Evolutionary conservation across 2,797 vertebrate genomes (phyloP).

Genomic region (Antrozous pallidus): DNA sequence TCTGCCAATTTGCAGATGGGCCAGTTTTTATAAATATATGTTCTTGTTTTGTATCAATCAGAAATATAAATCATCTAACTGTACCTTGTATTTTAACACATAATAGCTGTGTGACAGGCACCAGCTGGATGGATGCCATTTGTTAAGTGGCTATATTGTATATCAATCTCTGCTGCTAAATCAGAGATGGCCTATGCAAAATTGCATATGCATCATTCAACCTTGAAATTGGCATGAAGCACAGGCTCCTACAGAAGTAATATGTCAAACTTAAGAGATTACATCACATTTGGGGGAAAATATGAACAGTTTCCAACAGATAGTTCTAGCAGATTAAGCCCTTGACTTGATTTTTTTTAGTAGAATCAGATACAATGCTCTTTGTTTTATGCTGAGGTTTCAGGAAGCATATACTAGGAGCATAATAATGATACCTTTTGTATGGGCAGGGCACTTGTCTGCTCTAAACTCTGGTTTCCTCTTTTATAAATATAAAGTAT

Average conservation of each 20-base stretch:
- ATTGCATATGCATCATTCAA: constrained; percentile 36
- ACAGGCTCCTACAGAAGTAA: not conserved
- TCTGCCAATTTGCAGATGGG: not conserved
- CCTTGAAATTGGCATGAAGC: constrained; percentile 21
- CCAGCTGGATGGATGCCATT: constrained; percentile 25
- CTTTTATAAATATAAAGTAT: not conserved
- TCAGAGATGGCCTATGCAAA: constrained; percentile 12
- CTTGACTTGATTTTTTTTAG: constrained; percentile 14
- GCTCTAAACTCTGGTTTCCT: not conserved
- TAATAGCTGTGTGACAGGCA: constrained; percentile 12
- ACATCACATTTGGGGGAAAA: constrained; percentile 44
- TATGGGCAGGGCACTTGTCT: not conserved
- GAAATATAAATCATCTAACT: constrained; percentile 46
- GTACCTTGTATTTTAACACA: constrained; percentile 32
- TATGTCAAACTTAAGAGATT: constrained; percentile 20
- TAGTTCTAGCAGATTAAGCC: constrained; percentile 6
- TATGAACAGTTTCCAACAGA: not conserved
- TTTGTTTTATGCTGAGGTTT: constrained; percentile 18
- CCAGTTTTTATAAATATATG: constrained; percentile 34
- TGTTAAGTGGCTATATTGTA: constrained; percentile 50
- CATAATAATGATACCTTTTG: constrained; percentile 4
- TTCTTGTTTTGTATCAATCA: constrained; percentile 48
- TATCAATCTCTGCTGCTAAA: constrained; percentile 50
- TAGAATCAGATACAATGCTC: not conserved
- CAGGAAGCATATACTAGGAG: not conserved